Conservation (phyloP, 2,888 invertebrate genomes). For the Emmelina monodactyla region DNA sequence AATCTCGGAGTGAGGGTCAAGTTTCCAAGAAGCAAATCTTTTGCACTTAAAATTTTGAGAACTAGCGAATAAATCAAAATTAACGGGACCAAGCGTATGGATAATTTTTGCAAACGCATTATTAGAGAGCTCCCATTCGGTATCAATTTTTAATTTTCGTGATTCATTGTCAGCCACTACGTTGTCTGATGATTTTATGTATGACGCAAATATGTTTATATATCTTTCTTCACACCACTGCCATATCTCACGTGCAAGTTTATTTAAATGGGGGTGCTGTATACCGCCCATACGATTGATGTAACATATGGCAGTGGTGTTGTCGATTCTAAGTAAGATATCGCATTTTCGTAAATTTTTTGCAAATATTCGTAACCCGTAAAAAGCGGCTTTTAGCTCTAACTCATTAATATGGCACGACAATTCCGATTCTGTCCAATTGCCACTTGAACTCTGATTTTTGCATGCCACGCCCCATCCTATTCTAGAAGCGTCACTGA, state of each 20-base stretch:
- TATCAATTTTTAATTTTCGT: neutral
- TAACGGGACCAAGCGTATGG: neutral
- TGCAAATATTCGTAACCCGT: too few species aligned
- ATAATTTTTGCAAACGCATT: neutral
- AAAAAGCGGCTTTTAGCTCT: too few species aligned
- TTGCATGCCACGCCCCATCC: neutral
- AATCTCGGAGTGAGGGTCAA: too few species aligned
- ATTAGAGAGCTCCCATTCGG: neutral
- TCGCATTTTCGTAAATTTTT: neutral
- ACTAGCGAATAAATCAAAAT: constrained; percentile 1
- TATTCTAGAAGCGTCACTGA: neutral
- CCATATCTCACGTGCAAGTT: neutral
- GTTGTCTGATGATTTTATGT: neutral
- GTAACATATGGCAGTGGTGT: neutral
- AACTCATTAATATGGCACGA: too few species aligned
- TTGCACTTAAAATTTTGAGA: too few species aligned
- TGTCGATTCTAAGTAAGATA: neutral
- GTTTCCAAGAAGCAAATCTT: too few species aligned
- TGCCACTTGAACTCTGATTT: too few species aligned
- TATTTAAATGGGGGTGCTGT: neutral
- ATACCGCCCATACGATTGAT: neutral
- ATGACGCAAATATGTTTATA: neutral
- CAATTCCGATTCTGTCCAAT: too few species aligned
- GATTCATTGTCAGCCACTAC: neutral
- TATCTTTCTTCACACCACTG: constrained; percentile 14